Conservation (phyloP, 2,797 vertebrate genomes). For the Brotula barbata region DNA sequence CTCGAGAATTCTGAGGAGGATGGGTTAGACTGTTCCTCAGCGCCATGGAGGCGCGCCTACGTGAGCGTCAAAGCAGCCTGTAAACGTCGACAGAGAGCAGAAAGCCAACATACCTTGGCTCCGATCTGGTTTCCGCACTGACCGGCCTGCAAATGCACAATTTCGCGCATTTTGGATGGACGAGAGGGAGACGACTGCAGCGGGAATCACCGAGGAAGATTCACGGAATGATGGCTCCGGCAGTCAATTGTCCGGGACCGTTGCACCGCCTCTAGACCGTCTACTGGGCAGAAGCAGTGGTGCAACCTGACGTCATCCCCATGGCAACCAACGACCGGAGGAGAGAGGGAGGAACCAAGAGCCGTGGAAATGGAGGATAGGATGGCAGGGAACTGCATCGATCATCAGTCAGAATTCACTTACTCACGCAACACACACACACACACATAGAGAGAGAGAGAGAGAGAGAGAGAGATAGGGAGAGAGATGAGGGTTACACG, state of each 20-base stretch:
- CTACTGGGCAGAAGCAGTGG: slow-evolving; percentile 68
- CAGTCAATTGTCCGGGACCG: slow-evolving; percentile 24
- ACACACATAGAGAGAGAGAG: too few species aligned
- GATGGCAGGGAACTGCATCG: slow-evolving; percentile 43
- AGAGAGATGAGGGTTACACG: too few species aligned
- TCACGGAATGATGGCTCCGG: slow-evolving; percentile 21
- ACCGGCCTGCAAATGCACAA: slow-evolving; percentile 91
- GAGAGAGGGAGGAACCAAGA: slow-evolving; percentile 62
- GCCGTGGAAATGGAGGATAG: slow-evolving; percentile 67
- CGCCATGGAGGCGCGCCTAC: not conserved
- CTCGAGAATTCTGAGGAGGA: slow-evolving; percentile 48
- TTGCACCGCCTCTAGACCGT: slow-evolving; percentile 52
- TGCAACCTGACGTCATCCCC: slow-evolving; percentile 80
- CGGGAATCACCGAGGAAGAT: slow-evolving; percentile 13
- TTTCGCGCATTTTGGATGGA: slow-evolving; percentile 84
- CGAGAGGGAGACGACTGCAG: slow-evolving; percentile 1
- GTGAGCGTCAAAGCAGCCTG: not conserved
- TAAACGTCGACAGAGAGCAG: not conserved
- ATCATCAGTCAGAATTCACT: slow-evolving; percentile 3
- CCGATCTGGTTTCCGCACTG: slow-evolving; percentile 88
- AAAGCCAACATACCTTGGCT: slow-evolving; percentile 75
- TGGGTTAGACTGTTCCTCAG: slow-evolving; percentile 29
- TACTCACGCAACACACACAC: not conserved
- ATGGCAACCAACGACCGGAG: slow-evolving; percentile 77
- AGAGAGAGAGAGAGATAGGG: too few species aligned